Conservation (phyloP, 2,888 invertebrate genomes). For the Acanthopleura granulata region DNA sequence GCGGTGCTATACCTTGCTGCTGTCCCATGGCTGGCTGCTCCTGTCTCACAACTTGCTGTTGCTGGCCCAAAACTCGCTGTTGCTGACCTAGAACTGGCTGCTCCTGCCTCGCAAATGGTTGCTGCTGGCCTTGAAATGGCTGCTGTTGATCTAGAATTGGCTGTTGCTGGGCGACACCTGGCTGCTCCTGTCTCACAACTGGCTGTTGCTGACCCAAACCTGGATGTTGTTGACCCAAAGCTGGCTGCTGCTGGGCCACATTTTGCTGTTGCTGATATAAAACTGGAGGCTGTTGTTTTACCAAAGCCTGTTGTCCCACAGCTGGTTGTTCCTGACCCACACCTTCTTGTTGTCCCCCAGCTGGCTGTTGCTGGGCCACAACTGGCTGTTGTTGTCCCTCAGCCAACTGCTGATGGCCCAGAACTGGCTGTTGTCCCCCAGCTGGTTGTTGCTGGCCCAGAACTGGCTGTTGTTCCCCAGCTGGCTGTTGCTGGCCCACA, state of each 20-base stretch:
- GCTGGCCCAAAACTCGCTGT: not conserved
- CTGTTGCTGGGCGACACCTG: conserved; percentile 18
- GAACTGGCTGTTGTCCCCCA: too few relatives aligned
- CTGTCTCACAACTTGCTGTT: conserved; percentile 16
- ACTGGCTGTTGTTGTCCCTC: too few relatives aligned
- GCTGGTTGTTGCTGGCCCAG: too few relatives aligned
- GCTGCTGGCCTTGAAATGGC: not conserved
- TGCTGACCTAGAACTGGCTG: not conserved
- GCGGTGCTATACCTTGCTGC: not conserved
- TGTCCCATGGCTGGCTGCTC: conserved; percentile 12
- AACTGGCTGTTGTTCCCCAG: too few relatives aligned
- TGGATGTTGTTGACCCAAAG: not conserved
- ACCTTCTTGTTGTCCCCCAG: too few relatives aligned
- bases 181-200: conserved; percentile 17
- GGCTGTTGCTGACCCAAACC: not conserved
- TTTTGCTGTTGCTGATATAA: not conserved
- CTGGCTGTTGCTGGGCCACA: too few relatives aligned
- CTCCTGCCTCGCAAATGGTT: not conserved
- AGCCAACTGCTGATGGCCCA: too few relatives aligned
- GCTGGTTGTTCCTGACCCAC: too few relatives aligned
- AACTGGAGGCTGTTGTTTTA: not conserved
- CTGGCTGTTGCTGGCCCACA: not conserved
- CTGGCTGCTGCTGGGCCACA: not conserved
- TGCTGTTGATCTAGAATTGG: conserved; percentile 5
- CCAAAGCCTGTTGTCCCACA: too few relatives aligned